These are phyloP conservation scores for Gadus macrocephalus DNA, from an alignment of 2,113 vertebrate genomes.

Conservation along the genomic window DNA sequence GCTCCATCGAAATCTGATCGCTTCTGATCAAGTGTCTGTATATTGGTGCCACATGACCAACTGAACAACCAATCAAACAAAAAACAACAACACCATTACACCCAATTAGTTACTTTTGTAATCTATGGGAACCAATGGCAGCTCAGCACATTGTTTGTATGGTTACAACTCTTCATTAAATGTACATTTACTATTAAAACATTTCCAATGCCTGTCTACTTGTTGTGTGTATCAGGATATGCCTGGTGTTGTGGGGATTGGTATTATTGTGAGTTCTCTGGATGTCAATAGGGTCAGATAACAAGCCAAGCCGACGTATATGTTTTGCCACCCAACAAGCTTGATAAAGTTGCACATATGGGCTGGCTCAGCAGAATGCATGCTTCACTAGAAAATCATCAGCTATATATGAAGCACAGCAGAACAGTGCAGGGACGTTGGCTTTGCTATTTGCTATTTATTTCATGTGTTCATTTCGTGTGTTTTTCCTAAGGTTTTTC, in stretches of 20 bases:
- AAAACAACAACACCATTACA: constrained; percentile 22
- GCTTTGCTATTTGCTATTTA: too few relatives aligned
- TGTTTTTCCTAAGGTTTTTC: too few relatives aligned
- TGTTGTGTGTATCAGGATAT: constrained; percentile 14
- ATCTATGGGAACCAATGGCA: constrained; percentile 44
- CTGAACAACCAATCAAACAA: not conserved
- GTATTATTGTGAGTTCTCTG: constrained; percentile 28
- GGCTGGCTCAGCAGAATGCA: constrained; percentile 14
- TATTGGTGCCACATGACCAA: constrained; percentile 1
- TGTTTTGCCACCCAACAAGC: constrained; percentile 9
- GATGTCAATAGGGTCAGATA: constrained; percentile 34
- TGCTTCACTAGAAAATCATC: not conserved
- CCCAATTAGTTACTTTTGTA: constrained; percentile 31
- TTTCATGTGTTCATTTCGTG: too few relatives aligned
- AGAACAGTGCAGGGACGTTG: too few relatives aligned
- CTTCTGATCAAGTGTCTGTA: not conserved
- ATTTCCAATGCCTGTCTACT: constrained; percentile 27
- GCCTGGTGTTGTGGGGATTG: constrained; percentile 10
- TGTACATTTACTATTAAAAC: constrained; percentile 54
- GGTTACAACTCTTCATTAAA: constrained; percentile 29
- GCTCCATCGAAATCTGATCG: constrained; percentile 5
- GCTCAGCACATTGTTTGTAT: constrained; percentile 41
- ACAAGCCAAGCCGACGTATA: constrained; percentile 9
- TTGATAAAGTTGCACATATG: constrained; percentile 16
- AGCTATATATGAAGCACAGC: not conserved